phyloP scores from a whole-genome alignment of 2,888 invertebrate genomes.

The Notodonta ziczac region DNA sequence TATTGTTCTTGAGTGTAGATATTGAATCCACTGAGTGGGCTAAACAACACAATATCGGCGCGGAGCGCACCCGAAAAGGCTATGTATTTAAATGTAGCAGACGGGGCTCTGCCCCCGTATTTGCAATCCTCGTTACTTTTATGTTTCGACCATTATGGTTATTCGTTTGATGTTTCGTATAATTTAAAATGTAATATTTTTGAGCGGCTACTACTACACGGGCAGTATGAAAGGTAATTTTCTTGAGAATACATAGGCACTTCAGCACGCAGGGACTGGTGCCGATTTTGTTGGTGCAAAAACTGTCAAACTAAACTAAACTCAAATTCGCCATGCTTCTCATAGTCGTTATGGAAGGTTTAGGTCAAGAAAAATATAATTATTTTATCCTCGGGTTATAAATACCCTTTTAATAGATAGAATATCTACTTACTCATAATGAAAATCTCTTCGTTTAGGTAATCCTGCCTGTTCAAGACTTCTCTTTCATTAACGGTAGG shows the following conservation, averaged over 20 bases:
- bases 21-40: constrained; percentile 40
- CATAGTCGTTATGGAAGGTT: too few relatives aligned
- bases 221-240: background rate
- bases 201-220: background rate
- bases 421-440: too few relatives aligned
- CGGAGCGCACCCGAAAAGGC: constrained; percentile 6
- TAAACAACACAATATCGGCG: constrained; percentile 38
- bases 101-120: constrained; percentile 4
- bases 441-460: background rate
- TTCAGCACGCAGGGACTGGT: too few relatives aligned
- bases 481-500: background rate
- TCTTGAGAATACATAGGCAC: too few relatives aligned
- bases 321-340: too few relatives aligned
- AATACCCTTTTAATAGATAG: too few relatives aligned
- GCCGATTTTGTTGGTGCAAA: too few relatives aligned
- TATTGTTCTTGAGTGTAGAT: constrained; percentile 16
- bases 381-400: too few relatives aligned
- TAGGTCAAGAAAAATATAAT: too few relatives aligned
- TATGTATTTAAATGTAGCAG: constrained; percentile 15
- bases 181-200: constrained; percentile 16
- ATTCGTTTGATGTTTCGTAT: constrained; percentile 9
- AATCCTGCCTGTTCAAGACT: background rate
- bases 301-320: too few relatives aligned
- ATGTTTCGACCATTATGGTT: constrained; percentile 14
- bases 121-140: constrained; percentile 13